Percentiles rank a stretch among this genome's conserved stretches.
phyloP scores from a whole-genome alignment of 2,888 invertebrate genomes.

The Uloborus plumipes region DNA sequence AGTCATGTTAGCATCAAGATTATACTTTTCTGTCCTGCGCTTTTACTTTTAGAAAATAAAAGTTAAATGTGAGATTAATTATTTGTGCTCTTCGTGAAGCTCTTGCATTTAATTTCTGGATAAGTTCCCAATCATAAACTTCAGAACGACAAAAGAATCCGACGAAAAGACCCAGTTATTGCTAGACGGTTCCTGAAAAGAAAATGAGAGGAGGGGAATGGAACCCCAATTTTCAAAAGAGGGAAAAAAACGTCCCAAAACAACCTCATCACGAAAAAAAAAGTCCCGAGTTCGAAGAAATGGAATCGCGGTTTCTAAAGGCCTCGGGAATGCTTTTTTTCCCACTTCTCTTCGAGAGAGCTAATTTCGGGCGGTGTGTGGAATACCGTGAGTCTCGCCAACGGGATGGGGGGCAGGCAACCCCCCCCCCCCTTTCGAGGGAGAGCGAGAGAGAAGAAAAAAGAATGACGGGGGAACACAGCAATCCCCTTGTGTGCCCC shows the following conservation, averaged over 20 bases:
- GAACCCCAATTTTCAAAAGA: not conserved
- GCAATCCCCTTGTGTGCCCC: constrained; percentile 27
- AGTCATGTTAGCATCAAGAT: no score
- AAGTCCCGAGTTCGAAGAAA: constrained; percentile 36
- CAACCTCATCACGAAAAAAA: constrained; percentile 30
- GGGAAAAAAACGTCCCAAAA: constrained; percentile 23
- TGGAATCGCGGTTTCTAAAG: constrained; percentile 27
- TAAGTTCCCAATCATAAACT: no score
- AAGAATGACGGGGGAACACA: constrained; percentile 10
- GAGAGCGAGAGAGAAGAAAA: not conserved
- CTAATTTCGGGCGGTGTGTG: constrained; percentile 49
- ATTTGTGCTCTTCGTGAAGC: no score
- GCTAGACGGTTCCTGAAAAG: no score
- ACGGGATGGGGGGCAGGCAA: constrained; percentile 11
- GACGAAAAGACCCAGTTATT: no score
- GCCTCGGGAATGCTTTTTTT: constrained; percentile 18
- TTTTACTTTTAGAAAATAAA: no score
- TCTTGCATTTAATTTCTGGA: no score
- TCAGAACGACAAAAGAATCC: no score
- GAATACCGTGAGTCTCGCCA: constrained; percentile 4
- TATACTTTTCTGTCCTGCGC: no score
- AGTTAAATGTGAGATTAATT: no score
- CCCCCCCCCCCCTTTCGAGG: not conserved
- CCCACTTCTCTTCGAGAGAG: constrained; percentile 36
- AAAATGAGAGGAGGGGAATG: not conserved